phyloP scores from a whole-genome alignment of 2,797 vertebrate genomes.

The Enteromius anoplus region DNA sequence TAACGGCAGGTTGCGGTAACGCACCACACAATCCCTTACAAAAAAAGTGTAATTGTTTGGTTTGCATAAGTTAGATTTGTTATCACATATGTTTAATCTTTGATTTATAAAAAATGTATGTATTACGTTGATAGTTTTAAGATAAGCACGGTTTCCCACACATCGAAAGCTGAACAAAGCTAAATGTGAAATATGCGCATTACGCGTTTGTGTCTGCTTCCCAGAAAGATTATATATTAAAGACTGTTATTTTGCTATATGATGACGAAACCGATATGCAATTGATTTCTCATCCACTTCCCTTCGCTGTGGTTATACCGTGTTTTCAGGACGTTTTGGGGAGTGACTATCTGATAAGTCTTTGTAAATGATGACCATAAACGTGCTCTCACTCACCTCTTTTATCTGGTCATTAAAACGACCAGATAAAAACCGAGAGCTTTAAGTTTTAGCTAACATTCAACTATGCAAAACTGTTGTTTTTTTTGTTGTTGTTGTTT shows the following conservation, averaged over 20 bases:
- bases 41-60: background rate
- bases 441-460: background rate
- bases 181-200: background rate
- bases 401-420: background rate
- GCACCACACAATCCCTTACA: background rate
- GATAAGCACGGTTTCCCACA: background rate
- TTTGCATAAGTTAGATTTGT: background rate
- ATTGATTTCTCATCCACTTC: background rate
- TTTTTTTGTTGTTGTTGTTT: no score
- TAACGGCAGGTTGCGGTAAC: background rate
- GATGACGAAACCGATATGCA: conserved; percentile 9
- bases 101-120: background rate
- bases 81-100: background rate
- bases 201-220: background rate
- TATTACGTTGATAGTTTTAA: background rate
- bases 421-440: background rate
- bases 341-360: background rate
- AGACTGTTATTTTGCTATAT: background rate
- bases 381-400: background rate
- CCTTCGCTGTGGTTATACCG: background rate
- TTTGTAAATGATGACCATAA: background rate
- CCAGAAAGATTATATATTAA: background rate
- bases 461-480: background rate
- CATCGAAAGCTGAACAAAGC: background rate
- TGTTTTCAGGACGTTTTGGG: background rate